Evolutionary conservation across 2,113 vertebrate genomes (phyloP).

Genomic region (Mohoua ochrocephala): DNA sequence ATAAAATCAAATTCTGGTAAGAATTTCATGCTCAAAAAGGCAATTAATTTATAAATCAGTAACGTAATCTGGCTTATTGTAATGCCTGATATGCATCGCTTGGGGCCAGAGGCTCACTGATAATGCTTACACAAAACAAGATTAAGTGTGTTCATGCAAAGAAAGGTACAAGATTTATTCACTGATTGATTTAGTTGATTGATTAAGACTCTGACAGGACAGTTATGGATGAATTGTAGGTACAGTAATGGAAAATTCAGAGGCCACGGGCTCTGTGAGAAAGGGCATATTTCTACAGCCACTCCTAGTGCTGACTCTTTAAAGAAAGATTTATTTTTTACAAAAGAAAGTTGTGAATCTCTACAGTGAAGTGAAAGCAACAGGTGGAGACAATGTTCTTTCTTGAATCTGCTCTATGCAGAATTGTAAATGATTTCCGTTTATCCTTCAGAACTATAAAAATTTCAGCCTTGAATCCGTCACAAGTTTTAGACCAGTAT

Average conservation of each 20-base stretch:
- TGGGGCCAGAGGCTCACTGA: background rate
- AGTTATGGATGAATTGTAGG: background rate
- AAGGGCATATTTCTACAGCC: background rate
- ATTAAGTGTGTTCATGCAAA: slow-evolving; percentile 19
- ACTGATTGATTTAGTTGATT: slow-evolving; percentile 37
- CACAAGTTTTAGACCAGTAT: background rate
- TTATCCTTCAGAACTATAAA: background rate
- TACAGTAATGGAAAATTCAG: slow-evolving; percentile 17
- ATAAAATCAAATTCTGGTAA: background rate
- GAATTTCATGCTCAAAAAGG: background rate
- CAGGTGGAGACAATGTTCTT: background rate
- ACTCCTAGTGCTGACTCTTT: background rate
- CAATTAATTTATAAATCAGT: background rate
- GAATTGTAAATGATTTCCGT: background rate
- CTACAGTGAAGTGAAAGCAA: background rate
- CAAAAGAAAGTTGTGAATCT: background rate
- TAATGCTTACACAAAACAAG: background rate
- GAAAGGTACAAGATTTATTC: slow-evolving; percentile 10
- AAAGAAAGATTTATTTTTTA: background rate
- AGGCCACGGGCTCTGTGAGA: background rate
- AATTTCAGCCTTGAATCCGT: background rate
- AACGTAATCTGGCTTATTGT: background rate
- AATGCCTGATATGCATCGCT: background rate
- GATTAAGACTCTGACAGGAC: slow-evolving; percentile 18
- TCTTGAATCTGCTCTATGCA: background rate